Evolutionary conservation across 2,113 vertebrate genomes (phyloP), one percentile per base, ranked within the genome.

Genomic region (Clinocottus analis): DNA sequence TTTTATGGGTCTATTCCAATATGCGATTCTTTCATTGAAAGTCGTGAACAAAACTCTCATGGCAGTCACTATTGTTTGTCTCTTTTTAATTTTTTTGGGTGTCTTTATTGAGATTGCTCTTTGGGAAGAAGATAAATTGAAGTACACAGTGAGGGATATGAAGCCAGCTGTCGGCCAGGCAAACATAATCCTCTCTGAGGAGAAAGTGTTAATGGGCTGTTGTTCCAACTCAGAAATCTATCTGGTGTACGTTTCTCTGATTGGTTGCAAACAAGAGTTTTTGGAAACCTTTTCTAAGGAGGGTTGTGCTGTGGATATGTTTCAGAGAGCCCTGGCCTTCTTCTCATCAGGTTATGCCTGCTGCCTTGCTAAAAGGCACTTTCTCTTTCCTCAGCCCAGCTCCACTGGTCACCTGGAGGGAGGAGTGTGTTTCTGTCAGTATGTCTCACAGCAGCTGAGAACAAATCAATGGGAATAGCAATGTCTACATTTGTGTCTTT

Each of bases 361-460:
- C 71, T 90, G 90, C 60, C 81, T 93, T 3, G 86, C 79, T 21
- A 90, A 90, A 41, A 87, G 27, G 5, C 58, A 91, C 63, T 92
- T 91, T 56, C 85, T 90, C 0, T 80, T 70, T 47, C 6, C 45
- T 3, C 55, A 8, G 25, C 59, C 60, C 5, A 65, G 72, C 72
- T 84, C 74, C 59, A 17, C 35, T 12, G 37, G 78, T 35, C 88
- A 91, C 88, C 39, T 55, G 47, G 84, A 90, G 29, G 83, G 77
- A 79, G 89, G 86, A 0, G 68, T 91, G 27, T 94, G 90, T 39
- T 94, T 94, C 75, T 93, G 93, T 74, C 91, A 91, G 71, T 91
- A 92, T 10, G 79, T 94, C 49, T 86, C 76, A 12, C 73, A 83
- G 53, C 77, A 79, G 60, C 72, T 89, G n/a, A 53, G n/a, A 3